These are phyloP conservation scores for Mus caroli DNA, from an alignment of 2,797 vertebrate genomes.

Conservation along the genomic window DNA sequence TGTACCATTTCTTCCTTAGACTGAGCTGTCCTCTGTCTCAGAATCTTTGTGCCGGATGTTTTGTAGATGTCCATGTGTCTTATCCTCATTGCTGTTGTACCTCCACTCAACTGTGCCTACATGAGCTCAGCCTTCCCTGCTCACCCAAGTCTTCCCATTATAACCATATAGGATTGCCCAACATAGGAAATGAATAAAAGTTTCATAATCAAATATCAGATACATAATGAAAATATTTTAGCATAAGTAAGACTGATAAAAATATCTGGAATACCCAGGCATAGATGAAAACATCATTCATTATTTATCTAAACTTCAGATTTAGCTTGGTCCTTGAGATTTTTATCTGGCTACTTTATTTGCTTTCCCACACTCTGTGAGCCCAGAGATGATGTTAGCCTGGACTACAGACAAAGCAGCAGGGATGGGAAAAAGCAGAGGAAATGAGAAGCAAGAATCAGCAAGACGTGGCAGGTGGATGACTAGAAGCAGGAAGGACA, in stretches of 20 bases:
- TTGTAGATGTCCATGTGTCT: not conserved
- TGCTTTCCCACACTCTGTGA: not conserved
- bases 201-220: not conserved
- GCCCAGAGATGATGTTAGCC: not conserved
- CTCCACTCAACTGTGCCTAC: not conserved
- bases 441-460: not conserved
- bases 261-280: conserved; percentile 13
- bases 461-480: not conserved
- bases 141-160: not conserved
- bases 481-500: not conserved
- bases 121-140: not conserved
- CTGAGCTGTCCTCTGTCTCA: not conserved
- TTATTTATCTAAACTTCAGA: conserved; percentile 28
- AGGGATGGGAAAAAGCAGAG: not conserved
- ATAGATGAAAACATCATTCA: not conserved
- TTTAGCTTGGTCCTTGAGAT: not conserved
- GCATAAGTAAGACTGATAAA: not conserved
- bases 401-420: not conserved
- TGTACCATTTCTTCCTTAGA: not conserved
- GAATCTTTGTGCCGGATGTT: not conserved
- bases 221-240: conserved; percentile 14
- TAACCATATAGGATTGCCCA: not conserved
- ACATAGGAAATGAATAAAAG: not conserved
- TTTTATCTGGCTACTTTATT: not conserved
- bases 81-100: not conserved